Evolutionary conservation across 1,140 invertebrate genomes (phyloP).

Genomic region (Pseudomyrmex dendroicus): DNA sequence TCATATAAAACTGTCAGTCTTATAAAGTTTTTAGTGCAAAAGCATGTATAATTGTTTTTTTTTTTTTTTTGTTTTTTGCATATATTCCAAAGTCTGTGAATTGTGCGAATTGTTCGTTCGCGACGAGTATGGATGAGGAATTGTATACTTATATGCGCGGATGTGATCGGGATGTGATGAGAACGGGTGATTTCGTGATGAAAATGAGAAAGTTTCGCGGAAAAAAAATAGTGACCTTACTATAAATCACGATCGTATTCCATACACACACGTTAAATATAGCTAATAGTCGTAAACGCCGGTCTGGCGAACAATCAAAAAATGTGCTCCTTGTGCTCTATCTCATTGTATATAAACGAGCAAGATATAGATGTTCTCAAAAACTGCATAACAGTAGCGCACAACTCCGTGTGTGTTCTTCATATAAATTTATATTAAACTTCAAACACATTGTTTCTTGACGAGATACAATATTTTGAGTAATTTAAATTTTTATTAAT

Average conservation of each 20-base stretch:
- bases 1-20: slow-evolving; percentile 71
- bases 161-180: slow-evolving; percentile 36
- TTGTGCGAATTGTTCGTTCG: slow-evolving; percentile 44
- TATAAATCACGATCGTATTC: slow-evolving; percentile 36
- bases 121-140: slow-evolving; percentile 37
- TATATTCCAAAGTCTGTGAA: slow-evolving; percentile 13
- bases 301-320: slow-evolving; percentile 38
- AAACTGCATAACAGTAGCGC: slow-evolving; percentile 48
- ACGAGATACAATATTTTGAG: background rate
- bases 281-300: slow-evolving; percentile 39
- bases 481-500: slow-evolving; percentile 21
- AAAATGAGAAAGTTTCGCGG: slow-evolving; percentile 49
- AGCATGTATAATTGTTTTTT: slow-evolving; percentile 32
- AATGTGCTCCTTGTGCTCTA: slow-evolving; percentile 19
- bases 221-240: slow-evolving; percentile 38
- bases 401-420: background rate
- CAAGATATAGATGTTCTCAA: slow-evolving; percentile 41
- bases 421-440: slow-evolving; percentile 33
- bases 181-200: slow-evolving; percentile 21
- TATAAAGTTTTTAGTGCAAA: slow-evolving; percentile 67
- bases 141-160: background rate
- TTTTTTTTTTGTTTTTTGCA: slow-evolving; percentile 16
- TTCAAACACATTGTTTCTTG: background rate
- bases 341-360: slow-evolving; percentile 36
- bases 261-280: slow-evolving; percentile 13